Conservation (phyloP, 2,797 vertebrate species). For the Xyrichtys novacula region DNA sequence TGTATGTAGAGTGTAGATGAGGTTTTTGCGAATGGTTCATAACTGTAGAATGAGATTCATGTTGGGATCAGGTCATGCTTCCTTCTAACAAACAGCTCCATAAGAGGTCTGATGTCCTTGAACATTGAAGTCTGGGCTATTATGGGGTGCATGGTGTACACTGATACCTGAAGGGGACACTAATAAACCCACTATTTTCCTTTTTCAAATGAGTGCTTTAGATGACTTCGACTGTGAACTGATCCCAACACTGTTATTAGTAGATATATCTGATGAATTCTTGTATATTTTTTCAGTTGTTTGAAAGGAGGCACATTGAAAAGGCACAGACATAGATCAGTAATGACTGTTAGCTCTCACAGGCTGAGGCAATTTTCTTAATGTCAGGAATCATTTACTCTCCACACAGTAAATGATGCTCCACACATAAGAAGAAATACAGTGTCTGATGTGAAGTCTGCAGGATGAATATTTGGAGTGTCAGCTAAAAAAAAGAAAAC, state of each 20-base stretch:
- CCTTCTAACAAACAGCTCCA: neutral
- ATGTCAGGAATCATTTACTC: neutral
- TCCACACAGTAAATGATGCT: too few species aligned
- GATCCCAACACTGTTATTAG: slow-evolving; percentile 17
- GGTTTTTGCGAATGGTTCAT: neutral
- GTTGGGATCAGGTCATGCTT: slow-evolving; percentile 34
- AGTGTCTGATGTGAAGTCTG: too few species aligned
- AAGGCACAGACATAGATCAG: slow-evolving; percentile 24
- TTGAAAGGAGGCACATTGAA: slow-evolving; percentile 55
- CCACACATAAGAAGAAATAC: neutral
- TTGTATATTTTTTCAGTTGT: slow-evolving; percentile 18
- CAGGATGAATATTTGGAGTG: neutral
- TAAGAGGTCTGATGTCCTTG: too few species aligned
- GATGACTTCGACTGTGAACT: slow-evolving; percentile 40
- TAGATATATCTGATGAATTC: slow-evolving; percentile 12
- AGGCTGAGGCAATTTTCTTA: neutral
- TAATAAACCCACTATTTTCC: neutral
- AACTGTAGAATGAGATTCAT: slow-evolving; percentile 13
- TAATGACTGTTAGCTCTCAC: neutral
- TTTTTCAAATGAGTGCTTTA: neutral
- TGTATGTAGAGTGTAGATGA: slow-evolving; percentile 14
- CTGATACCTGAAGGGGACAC: neutral
- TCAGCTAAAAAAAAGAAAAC: neutral
- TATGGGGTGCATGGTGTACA: neutral
- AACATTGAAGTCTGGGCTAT: neutral